Percentiles rank a stretch among this genome's conserved stretches.
These are phyloP conservation scores for Phyllotis vaccarum DNA, from an alignment of 2,797 vertebrate genomes.

Conservation along the genomic window DNA sequence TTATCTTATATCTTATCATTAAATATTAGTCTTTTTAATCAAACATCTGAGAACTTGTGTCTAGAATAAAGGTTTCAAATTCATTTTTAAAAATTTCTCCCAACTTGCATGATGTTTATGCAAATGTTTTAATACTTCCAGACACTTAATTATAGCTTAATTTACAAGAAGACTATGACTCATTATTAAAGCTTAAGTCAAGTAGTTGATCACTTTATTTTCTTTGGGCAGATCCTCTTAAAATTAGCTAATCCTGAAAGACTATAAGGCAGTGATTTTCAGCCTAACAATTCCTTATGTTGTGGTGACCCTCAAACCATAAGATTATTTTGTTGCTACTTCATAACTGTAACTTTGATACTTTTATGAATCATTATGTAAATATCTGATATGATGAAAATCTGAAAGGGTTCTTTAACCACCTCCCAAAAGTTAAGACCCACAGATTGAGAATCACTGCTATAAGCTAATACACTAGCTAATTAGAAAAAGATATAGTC, in stretches of 20 bases:
- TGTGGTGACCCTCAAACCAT: not conserved
- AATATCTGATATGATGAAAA: not conserved
- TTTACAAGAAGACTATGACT: not conserved
- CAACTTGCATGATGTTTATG: not conserved
- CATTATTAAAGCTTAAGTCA: not conserved
- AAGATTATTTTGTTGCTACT: not conserved
- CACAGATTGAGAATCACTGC: too few species aligned
- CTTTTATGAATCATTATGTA: not conserved
- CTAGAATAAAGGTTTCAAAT: not conserved
- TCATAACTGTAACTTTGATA: not conserved
- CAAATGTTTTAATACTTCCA: not conserved
- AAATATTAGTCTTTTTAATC: not conserved
- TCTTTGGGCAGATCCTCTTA: not conserved
- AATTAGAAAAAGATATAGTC: not conserved
- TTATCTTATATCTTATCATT: not conserved
- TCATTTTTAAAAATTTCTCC: not conserved
- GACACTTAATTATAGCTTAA: not conserved
- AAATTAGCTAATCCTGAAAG: not conserved
- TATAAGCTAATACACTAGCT: not conserved
- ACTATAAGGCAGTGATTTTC: not conserved
- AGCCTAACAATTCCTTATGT: not conserved
- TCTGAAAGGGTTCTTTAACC: not conserved
- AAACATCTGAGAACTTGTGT: not conserved
- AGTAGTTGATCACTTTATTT: not conserved
- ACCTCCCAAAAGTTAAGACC: too few species aligned